phyloP scores from a whole-genome alignment of 2,113 vertebrate genomes.

The Notarius lentiginosus region DNA sequence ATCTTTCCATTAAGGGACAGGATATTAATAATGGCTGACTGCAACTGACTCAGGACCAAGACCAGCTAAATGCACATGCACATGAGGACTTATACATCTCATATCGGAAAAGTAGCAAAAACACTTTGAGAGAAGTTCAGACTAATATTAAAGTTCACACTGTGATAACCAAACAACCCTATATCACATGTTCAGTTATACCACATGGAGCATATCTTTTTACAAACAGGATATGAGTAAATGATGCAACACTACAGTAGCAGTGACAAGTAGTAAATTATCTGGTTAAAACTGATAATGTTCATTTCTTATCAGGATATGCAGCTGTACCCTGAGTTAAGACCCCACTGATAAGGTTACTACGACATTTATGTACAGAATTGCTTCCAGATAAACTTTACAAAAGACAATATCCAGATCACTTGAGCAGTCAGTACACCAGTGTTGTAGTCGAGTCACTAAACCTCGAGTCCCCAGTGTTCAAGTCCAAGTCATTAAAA shows the following conservation, averaged over 20 bases:
- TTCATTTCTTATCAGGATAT: not conserved
- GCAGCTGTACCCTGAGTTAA: not conserved
- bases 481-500: too few relatives aligned
- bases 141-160: not conserved
- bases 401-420: not conserved
- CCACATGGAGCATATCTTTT: not conserved
- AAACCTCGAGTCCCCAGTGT: too few relatives aligned
- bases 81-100: not conserved
- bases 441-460: too few relatives aligned
- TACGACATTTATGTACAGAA: not conserved
- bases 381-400: not conserved
- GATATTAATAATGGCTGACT: slow-evolving; percentile 80
- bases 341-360: slow-evolving; percentile 22
- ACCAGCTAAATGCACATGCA: slow-evolving; percentile 69
- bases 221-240: not conserved
- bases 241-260: not conserved
- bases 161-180: too few relatives aligned
- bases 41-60: slow-evolving; percentile 81
- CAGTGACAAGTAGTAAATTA: not conserved
- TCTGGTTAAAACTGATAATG: not conserved
- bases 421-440: not conserved
- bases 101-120: not conserved
- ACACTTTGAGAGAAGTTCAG: not conserved
- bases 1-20: slow-evolving; percentile 71
- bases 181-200: not conserved